These are phyloP conservation scores for Origma solitaria DNA, from an alignment of 2,113 vertebrate genomes.

Conservation along the genomic window DNA sequence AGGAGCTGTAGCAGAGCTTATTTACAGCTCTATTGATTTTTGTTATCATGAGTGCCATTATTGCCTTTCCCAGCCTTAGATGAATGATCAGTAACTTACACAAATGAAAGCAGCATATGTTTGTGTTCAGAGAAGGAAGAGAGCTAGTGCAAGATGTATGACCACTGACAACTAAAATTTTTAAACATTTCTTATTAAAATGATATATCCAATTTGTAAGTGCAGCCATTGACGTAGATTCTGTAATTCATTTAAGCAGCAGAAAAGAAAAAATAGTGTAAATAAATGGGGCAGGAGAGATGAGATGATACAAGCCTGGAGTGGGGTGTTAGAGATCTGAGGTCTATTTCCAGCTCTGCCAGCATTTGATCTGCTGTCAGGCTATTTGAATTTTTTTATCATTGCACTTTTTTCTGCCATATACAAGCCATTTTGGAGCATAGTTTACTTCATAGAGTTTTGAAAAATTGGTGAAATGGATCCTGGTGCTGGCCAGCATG, in stretches of 20 bases:
- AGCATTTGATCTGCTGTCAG: background rate
- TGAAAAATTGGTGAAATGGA: background rate
- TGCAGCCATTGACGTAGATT: background rate
- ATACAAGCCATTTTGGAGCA: background rate
- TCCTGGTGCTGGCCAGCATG: background rate
- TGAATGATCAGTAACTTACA: background rate
- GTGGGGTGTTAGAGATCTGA: background rate
- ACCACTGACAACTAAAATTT: background rate
- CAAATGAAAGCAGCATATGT: background rate
- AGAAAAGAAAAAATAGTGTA: background rate
- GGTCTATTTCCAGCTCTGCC: background rate
- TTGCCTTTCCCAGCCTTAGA: background rate
- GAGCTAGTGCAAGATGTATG: background rate
- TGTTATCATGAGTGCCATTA: background rate
- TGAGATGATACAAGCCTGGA: background rate
- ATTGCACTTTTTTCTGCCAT: background rate
- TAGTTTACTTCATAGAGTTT: background rate
- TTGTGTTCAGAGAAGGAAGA: background rate
- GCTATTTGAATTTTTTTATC: background rate
- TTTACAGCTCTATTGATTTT: conserved; percentile 49
- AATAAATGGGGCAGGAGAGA: background rate
- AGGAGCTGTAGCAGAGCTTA: conserved; percentile 2
- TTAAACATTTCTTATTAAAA: background rate
- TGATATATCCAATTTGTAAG: background rate
- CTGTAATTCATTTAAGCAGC: background rate